These are phyloP conservation scores for Nycticorax nycticorax DNA, from an alignment of 2,113 vertebrate species.

Conservation along the genomic window DNA sequence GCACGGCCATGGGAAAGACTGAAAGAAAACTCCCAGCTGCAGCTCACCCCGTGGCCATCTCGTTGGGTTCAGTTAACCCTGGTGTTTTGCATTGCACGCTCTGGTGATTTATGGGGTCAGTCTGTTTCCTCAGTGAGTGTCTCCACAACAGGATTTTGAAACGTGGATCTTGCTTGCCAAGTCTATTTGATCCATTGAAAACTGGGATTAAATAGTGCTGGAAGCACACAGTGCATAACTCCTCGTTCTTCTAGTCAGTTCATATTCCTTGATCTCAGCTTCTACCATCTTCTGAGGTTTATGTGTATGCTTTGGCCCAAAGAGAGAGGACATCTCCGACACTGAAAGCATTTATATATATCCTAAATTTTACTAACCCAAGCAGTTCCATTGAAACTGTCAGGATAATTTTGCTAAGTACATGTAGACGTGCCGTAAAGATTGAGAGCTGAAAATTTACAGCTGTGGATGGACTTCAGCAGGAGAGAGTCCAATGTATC, in stretches of 20 bases:
- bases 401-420: background rate
- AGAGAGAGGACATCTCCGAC: background rate
- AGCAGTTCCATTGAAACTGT: background rate
- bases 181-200: slow-evolving; percentile 23
- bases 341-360: background rate
- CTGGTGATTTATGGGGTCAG: background rate
- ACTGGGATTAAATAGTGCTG: background rate
- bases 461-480: background rate
- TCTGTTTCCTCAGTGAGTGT: slow-evolving; percentile 8
- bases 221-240: background rate
- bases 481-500: background rate
- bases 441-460: background rate
- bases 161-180: background rate
- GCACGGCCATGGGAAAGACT: background rate
- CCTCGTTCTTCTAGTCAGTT: background rate
- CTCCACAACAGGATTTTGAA: slow-evolving; percentile 20
- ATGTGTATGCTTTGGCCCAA: background rate
- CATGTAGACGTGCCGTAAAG: background rate
- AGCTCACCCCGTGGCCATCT: background rate
- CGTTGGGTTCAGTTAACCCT: background rate
- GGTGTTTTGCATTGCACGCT: background rate
- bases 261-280: background rate
- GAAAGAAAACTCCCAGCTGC: background rate
- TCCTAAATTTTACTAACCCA: background rate
- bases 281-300: background rate